Percentiles rank a stretch among this genome's conserved stretches.
Conservation (phyloP, 1,140 invertebrate genomes). For the Eumeta japonica region DNA sequence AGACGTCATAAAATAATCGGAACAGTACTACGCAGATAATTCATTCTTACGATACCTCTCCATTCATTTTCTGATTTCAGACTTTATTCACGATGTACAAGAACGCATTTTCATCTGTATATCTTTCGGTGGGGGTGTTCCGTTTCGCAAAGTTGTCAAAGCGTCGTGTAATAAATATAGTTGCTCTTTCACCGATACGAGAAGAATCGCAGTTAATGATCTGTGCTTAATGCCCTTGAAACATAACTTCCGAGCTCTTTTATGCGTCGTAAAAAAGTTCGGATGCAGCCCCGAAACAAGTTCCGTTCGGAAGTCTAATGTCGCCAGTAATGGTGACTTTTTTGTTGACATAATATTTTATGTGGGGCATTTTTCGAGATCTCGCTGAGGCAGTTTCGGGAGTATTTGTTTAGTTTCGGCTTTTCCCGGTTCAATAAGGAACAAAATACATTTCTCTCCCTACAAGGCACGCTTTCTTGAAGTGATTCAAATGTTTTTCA, state of each 20-base stretch:
- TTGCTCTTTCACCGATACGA: slow-evolving; percentile 24
- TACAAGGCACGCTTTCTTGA: too few relatives aligned
- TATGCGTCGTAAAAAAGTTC: slow-evolving; percentile 43
- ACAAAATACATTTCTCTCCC: too few relatives aligned
- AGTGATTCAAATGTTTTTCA: too few relatives aligned
- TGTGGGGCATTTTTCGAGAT: too few relatives aligned
- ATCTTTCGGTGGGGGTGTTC: slow-evolving; percentile 20
- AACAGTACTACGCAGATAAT: slow-evolving; percentile 33
- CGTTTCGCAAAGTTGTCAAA: slow-evolving; percentile 32
- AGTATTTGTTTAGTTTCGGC: too few relatives aligned
- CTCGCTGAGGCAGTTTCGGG: too few relatives aligned
- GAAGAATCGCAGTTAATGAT: slow-evolving; percentile 40
- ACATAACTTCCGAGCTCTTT: slow-evolving; percentile 44
- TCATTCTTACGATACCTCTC: slow-evolving; percentile 23
- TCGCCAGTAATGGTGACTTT: too few relatives aligned
- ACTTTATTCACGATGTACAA: slow-evolving; percentile 2
- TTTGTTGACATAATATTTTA: too few relatives aligned
- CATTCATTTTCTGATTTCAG: slow-evolving; percentile 2
- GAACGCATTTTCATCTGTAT: too few relatives aligned
- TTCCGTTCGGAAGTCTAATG: too few relatives aligned
- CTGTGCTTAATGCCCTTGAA: slow-evolving; percentile 40
- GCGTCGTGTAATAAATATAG: slow-evolving; percentile 39
- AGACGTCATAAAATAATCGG: slow-evolving; percentile 51
- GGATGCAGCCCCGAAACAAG: too few relatives aligned
- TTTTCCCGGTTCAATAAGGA: too few relatives aligned